Percentiles rank a stretch among this genome's conserved stretches.
Conservation (phyloP, 2,797 vertebrate genomes). For the Platyrinchus mystaceus region DNA sequence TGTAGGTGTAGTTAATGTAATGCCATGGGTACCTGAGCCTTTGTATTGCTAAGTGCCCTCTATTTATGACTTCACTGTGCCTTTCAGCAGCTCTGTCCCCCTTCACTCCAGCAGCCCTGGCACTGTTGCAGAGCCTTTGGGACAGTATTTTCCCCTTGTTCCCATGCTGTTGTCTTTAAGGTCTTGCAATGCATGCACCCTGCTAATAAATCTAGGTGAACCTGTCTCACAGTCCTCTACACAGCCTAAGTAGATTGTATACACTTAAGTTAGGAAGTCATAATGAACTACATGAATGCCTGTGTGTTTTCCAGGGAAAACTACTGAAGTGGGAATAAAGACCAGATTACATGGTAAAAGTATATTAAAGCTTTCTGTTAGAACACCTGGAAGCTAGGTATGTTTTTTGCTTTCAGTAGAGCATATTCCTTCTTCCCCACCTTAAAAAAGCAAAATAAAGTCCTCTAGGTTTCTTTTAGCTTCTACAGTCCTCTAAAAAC, state of each 20-base stretch:
- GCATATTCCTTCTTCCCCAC: neutral
- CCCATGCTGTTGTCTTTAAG: neutral
- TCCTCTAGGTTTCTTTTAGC: neutral
- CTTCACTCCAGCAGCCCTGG: neutral
- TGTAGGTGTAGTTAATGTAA: neutral
- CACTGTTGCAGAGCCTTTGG: neutral
- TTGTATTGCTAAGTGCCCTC: neutral
- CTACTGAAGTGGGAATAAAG: neutral
- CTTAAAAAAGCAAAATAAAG: neutral
- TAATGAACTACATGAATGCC: neutral
- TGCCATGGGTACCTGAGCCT: neutral
- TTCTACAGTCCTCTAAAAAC: neutral
- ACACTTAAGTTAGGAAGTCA: neutral
- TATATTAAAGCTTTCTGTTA: neutral
- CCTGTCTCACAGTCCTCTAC: neutral
- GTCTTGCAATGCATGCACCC: neutral
- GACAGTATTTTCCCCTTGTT: neutral
- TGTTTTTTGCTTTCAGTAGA: neutral
- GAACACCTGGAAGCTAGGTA: neutral
- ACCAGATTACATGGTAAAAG: neutral
- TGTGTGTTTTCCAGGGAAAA: neutral
- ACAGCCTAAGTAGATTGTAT: neutral
- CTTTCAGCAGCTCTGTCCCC: neutral
- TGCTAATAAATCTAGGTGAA: neutral
- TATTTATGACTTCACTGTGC: neutral